These are phyloP conservation scores for Salvator merianae DNA, from an alignment of 2,113 vertebrate genomes.

Conservation along the genomic window DNA sequence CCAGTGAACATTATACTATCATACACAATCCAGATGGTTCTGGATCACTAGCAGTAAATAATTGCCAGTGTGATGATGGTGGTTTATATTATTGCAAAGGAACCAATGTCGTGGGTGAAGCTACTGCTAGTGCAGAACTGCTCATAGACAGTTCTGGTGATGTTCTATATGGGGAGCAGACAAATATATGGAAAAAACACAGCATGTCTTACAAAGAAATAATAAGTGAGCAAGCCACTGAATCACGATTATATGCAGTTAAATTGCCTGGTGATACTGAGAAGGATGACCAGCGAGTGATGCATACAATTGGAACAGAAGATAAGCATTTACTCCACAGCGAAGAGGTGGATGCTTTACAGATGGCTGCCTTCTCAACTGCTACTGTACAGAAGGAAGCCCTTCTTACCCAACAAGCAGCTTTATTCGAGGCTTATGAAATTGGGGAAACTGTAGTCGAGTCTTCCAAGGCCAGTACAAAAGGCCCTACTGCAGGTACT, in stretches of 20 bases:
- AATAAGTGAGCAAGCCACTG: constrained; percentile 73
- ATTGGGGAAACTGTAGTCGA: constrained; percentile 65
- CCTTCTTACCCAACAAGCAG: constrained; percentile 49
- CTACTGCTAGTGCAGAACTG: constrained; percentile 78
- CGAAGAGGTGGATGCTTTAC: constrained; percentile 68
- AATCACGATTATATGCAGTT: constrained; percentile 79
- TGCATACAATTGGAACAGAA: constrained; percentile 73
- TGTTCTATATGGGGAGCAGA: constrained; percentile 54
- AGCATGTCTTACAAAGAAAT: constrained; percentile 72
- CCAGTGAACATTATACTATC: constrained; percentile 68
- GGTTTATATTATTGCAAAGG: constrained; percentile 83
- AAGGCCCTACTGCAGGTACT: constrained; percentile 57
- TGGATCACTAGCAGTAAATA: constrained; percentile 78
- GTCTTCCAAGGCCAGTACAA: constrained; percentile 47
- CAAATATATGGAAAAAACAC: constrained; percentile 44
- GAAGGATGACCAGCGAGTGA: constrained; percentile 68
- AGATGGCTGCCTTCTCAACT: constrained; percentile 63
- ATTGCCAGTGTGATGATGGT: constrained; percentile 73
- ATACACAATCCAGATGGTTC: constrained; percentile 78
- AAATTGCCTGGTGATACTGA: constrained; percentile 73
- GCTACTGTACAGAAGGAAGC: constrained; percentile 69
- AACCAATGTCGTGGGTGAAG: constrained; percentile 77
- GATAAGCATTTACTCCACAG: constrained; percentile 67
- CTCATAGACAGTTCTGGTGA: constrained; percentile 65
- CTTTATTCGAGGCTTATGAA: constrained; percentile 69